A percentile compares a stretch with the other conserved stretches of the same genome.
These are phyloP conservation scores for Drosophila ananassae DNA, from an alignment of 1,140 invertebrate genomes.

Conservation along the genomic window DNA sequence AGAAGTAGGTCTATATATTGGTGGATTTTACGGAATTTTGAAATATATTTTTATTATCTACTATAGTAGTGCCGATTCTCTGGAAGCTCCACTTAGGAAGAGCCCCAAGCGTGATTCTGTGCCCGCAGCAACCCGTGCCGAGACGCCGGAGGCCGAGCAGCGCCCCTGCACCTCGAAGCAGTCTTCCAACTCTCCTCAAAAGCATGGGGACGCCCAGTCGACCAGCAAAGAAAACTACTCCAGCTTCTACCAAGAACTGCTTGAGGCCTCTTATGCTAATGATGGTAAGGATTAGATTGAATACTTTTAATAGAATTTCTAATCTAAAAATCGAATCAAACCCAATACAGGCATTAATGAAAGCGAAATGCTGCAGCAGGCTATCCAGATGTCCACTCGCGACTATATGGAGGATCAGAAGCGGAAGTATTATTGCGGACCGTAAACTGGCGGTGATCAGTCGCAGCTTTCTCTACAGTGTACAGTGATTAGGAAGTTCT, in stretches of 20 bases:
- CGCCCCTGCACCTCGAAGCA: constrained; percentile 77
- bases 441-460: constrained; percentile 33
- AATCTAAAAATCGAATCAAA: background rate
- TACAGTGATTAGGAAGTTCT: constrained; percentile 69
- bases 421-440: constrained; percentile 74
- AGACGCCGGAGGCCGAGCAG: constrained; percentile 71
- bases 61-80: constrained; percentile 42
- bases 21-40: too few relatives aligned
- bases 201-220: constrained; percentile 37
- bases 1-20: constrained; percentile 27
- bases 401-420: constrained; percentile 82
- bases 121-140: constrained; percentile 44
- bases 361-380: constrained; percentile 80
- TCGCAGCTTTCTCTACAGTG: constrained; percentile 31
- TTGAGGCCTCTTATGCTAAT: constrained; percentile 80
- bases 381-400: constrained; percentile 81
- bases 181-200: constrained; percentile 67
- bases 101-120: constrained; percentile 63
- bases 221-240: constrained; percentile 52
- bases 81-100: constrained; percentile 56
- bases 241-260: constrained; percentile 78
- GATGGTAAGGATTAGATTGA: constrained; percentile 57
- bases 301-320: too few relatives aligned
- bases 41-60: background rate
- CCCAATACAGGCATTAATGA: constrained; percentile 62